Percentiles rank a stretch among this genome's conserved stretches.
phyloP scores from a whole-genome alignment of 2,113 vertebrate genomes.

The Prionailurus viverrinus region DNA sequence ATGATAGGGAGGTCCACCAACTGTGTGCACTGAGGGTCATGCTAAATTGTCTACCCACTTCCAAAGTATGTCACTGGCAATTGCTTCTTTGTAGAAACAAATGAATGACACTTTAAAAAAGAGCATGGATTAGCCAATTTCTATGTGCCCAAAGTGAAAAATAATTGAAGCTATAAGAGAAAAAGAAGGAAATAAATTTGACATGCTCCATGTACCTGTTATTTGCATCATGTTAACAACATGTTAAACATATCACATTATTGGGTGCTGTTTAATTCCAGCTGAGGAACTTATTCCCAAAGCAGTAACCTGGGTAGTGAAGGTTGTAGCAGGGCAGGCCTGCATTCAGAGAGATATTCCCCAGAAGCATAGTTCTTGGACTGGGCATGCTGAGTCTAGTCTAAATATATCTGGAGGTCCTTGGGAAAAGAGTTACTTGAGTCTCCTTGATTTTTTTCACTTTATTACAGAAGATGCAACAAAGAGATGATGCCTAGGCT shows the following conservation, averaged over 20 bases:
- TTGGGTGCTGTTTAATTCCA: not conserved
- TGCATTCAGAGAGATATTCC: not conserved
- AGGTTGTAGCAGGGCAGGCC: not conserved
- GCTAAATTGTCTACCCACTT: not conserved
- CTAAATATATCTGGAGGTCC: not conserved
- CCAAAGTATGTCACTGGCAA: not conserved
- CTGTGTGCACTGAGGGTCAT: not conserved
- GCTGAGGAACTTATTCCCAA: not conserved
- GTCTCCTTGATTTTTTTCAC: not conserved
- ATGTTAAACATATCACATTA: not conserved
- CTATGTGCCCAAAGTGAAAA: conserved; percentile 7
- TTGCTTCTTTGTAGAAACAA: not conserved
- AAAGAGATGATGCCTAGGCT: not conserved
- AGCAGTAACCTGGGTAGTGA: not conserved
- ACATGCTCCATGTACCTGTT: not conserved
- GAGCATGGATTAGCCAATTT: not conserved
- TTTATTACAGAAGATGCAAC: not conserved
- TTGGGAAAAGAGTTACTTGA: not conserved
- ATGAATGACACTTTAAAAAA: not conserved
- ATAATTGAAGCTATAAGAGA: not conserved
- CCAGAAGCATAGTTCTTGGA: not conserved
- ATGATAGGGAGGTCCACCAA: not conserved
- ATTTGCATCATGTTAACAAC: not conserved
- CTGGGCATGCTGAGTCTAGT: not conserved
- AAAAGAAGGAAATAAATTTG: not conserved